These are phyloP conservation scores for Pachydiplax longipennis DNA, from an alignment of 2,888 invertebrate genomes.

Conservation along the genomic window DNA sequence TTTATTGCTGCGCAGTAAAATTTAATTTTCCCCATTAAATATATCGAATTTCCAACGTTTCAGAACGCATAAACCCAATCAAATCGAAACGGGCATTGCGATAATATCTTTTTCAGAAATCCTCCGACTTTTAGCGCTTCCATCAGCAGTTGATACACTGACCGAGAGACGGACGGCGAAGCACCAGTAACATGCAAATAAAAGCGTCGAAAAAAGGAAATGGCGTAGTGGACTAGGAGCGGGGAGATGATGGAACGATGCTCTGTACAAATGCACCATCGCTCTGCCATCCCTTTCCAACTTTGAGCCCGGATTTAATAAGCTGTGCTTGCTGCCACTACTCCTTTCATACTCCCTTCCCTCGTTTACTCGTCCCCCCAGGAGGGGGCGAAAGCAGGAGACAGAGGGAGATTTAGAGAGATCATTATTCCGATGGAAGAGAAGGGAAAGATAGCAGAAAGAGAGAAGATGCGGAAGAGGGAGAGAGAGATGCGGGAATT, in stretches of 20 bases:
- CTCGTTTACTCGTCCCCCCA: neutral
- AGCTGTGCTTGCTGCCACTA: neutral
- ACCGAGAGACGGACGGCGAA: too few species aligned
- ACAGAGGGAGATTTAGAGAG: neutral
- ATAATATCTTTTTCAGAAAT: too few species aligned
- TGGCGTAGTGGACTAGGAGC: neutral
- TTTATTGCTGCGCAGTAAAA: too few species aligned
- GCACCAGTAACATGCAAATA: too few species aligned
- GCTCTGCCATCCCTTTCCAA: neutral
- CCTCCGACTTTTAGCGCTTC: too few species aligned
- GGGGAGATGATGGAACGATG: neutral
- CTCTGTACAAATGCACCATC: slow-evolving; percentile 37
- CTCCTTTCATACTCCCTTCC: neutral
- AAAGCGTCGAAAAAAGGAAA: neutral
- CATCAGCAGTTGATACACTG: too few species aligned
- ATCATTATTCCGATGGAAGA: neutral
- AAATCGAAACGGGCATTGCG: neutral
- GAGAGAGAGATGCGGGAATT: neutral
- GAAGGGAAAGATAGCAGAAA: neutral
- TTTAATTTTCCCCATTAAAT: too few species aligned
- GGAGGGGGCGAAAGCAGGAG: neutral
- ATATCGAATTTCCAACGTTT: too few species aligned
- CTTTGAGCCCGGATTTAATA: slow-evolving; percentile 23
- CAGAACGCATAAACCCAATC: neutral
- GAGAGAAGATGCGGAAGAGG: neutral